Percentiles rank a stretch among this genome's conserved stretches.
Conservation (phyloP, 37 sponge, comb jelly and placozoan species). For the Geodia barretti region DNA sequence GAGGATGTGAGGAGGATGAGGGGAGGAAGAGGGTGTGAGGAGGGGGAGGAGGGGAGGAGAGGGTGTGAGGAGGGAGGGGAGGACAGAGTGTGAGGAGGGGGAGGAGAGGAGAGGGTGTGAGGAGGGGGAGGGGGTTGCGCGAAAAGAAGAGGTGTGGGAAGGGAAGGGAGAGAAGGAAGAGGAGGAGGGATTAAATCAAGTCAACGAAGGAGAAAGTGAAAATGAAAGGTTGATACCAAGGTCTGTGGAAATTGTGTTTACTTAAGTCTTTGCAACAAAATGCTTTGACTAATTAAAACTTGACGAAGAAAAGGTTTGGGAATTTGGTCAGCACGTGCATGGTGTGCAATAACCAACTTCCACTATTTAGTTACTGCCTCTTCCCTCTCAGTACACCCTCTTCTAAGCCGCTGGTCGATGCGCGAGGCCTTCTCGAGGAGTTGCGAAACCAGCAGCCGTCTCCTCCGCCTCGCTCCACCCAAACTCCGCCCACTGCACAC, state of each 20-base stretch:
- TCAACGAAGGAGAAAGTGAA: not conserved
- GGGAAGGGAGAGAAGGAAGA: constrained; percentile 4
- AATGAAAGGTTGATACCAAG: not conserved
- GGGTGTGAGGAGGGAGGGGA: not conserved
- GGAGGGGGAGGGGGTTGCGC: not conserved
- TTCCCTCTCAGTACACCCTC: not conserved
- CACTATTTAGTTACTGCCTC: too few relatives aligned
- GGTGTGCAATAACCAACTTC: not conserved
- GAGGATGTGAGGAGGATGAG: not conserved
- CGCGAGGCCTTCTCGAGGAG: constrained; percentile 41
- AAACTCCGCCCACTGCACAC: constrained; percentile 4
- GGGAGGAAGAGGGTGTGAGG: not conserved
- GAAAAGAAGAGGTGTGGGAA: not conserved
- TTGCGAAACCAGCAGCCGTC: constrained; percentile 25
- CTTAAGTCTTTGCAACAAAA: constrained; percentile 11
- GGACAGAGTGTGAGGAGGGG: not conserved
- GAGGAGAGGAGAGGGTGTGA: not conserved
- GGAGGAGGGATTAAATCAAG: not conserved
- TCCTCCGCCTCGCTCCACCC: not conserved
- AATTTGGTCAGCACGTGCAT: not conserved
- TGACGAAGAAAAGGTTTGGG: not conserved
- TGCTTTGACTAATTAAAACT: too few relatives aligned
- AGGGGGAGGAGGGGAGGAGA: not conserved
- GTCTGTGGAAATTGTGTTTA: too few relatives aligned
- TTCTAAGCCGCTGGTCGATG: constrained; percentile 36